Conservation (phyloP, 2,797 vertebrate genomes). For the Ispidina lecontei region DNA sequence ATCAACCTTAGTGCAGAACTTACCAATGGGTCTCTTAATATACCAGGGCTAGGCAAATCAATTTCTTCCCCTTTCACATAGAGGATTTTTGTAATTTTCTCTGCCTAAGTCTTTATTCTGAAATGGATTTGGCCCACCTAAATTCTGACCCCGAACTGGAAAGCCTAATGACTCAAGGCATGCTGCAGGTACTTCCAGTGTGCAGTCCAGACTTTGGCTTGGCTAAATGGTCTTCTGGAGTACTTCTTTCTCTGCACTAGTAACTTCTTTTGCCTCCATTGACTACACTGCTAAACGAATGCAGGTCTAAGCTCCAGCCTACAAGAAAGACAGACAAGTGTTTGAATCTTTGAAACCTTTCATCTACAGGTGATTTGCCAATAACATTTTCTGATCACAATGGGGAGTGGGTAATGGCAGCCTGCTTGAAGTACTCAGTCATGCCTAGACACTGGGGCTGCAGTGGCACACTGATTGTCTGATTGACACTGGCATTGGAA, state of each 20-base stretch:
- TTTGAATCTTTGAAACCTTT: background rate
- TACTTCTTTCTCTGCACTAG: background rate
- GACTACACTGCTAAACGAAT: background rate
- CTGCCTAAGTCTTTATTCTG: background rate
- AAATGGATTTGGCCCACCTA: background rate
- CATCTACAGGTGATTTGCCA: background rate
- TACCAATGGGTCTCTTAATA: background rate
- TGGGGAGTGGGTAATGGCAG: background rate
- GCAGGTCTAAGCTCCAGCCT: background rate
- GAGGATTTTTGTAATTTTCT: background rate
- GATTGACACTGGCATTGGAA: background rate
- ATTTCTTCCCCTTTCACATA: background rate
- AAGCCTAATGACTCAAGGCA: background rate
- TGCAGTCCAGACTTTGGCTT: background rate
- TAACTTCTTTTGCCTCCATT: background rate
- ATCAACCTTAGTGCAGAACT: background rate
- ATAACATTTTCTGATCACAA: background rate
- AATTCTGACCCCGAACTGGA: background rate
- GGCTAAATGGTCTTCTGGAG: background rate
- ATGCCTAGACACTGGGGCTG: background rate
- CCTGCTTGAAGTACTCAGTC: conserved; percentile 12
- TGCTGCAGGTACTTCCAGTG: background rate
- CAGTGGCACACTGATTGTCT: background rate
- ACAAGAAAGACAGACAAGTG: background rate
- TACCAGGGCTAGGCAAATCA: background rate